These are phyloP conservation scores for Limonius californicus DNA, from an alignment of 1,140 invertebrate genomes.

Conservation along the genomic window DNA sequence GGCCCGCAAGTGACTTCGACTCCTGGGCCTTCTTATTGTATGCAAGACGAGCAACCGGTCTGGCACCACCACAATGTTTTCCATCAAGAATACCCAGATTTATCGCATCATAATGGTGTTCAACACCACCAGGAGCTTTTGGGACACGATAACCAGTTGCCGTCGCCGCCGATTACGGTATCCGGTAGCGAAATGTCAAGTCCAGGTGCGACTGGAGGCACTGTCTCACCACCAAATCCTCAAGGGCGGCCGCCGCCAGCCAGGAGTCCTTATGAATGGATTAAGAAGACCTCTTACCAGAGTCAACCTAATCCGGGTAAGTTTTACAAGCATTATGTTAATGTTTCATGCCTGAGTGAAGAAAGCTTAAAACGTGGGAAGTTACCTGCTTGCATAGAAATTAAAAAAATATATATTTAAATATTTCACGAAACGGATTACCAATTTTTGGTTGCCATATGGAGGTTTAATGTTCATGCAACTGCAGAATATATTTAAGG, in stretches of 20 bases:
- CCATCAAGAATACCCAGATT: conserved; percentile 44
- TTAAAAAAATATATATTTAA: too few species aligned
- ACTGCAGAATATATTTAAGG: too few species aligned
- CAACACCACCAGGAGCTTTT: conserved; percentile 19
- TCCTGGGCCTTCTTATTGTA: conserved; percentile 28
- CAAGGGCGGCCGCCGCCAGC: conserved; percentile 61
- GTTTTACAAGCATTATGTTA: too few species aligned
- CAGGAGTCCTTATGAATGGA: conserved; percentile 82
- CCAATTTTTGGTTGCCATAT: too few species aligned
- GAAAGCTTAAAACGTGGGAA: too few species aligned
- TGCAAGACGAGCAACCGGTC: conserved; percentile 41
- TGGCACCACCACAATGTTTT: conserved; percentile 38
- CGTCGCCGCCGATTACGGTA: conserved; percentile 60
- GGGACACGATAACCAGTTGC: conserved; percentile 41
- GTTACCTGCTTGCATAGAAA: too few species aligned
- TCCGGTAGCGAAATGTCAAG: conserved; percentile 65
- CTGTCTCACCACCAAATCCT: conserved; percentile 49
- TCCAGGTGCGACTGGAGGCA: conserved; percentile 53
- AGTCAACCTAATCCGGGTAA: conserved; percentile 77
- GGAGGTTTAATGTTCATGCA: too few species aligned
- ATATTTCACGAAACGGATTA: too few species aligned
- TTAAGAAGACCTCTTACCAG: conserved; percentile 82
- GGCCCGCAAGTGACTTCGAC: background rate
- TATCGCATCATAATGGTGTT: conserved; percentile 32
- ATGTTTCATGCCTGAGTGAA: too few species aligned